Conservation (phyloP, 1,140 invertebrate species). For the Eumeta japonica region DNA sequence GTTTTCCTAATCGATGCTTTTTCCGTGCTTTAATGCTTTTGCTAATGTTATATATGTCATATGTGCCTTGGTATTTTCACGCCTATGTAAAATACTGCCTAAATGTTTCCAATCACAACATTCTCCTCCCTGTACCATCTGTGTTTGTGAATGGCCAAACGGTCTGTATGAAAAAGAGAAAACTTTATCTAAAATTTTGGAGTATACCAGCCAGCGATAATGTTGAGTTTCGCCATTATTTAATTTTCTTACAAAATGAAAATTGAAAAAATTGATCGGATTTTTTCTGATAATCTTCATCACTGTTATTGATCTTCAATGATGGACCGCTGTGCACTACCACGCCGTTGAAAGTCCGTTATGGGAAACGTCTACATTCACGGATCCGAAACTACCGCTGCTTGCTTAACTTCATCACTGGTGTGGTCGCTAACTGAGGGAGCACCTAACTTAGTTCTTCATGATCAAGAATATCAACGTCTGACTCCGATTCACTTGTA, state of each 20-base stretch:
- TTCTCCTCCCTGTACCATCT: constrained; percentile 21
- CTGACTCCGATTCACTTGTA: too few relatives aligned
- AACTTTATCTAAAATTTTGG: constrained; percentile 21
- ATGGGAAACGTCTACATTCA: constrained; percentile 14
- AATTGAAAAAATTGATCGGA: constrained; percentile 20
- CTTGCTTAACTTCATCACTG: too few relatives aligned
- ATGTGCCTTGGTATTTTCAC: constrained; percentile 24
- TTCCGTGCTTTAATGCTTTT: constrained; percentile 21
- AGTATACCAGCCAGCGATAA: constrained; percentile 23
- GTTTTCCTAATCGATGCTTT: too few relatives aligned
- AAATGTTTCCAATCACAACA: constrained; percentile 29
- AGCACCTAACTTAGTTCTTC: too few relatives aligned
- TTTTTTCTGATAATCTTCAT: constrained; percentile 18
- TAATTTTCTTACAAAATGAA: constrained; percentile 19
- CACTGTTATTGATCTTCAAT: constrained; percentile 19
- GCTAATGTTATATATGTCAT: constrained; percentile 19
- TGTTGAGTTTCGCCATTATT: too few relatives aligned
- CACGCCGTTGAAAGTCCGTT: constrained; percentile 16
- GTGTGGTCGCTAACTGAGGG: too few relatives aligned
- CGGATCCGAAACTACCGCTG: too few relatives aligned
- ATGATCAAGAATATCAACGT: too few relatives aligned
- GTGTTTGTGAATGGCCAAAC: constrained; percentile 24
- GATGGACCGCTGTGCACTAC: constrained; percentile 17
- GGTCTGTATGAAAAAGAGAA: constrained; percentile 24
- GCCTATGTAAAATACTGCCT: constrained; percentile 21